Conservation (phyloP, 30 jellyfish, hydroid and myxozoan genomes). For the Pseudorhiza aurosa region DNA sequence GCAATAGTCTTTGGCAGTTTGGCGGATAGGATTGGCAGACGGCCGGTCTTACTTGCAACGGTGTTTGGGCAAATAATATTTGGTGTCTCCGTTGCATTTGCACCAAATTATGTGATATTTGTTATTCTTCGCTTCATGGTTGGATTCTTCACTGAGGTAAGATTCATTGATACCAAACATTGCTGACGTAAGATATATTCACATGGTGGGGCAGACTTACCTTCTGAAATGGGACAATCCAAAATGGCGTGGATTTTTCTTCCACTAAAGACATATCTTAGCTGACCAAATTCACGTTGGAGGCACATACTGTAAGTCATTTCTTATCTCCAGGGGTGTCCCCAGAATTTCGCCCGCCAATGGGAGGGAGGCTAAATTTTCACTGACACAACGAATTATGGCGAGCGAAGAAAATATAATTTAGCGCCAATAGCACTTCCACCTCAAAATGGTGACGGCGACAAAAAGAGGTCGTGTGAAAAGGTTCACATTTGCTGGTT, state of each 20-base stretch:
- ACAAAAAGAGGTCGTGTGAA: background rate
- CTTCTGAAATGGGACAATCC: too few relatives aligned
- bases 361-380: too few relatives aligned
- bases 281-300: too few relatives aligned
- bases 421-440: background rate
- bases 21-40: slow-evolving; percentile 59
- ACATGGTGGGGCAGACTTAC: too few relatives aligned
- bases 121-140: slow-evolving; percentile 37
- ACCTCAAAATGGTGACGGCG: background rate
- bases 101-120: slow-evolving; percentile 17
- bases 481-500: background rate
- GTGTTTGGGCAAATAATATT: slow-evolving; percentile 44
- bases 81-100: slow-evolving; percentile 34
- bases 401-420: background rate
- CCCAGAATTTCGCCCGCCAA: too few relatives aligned
- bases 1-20: slow-evolving; percentile 51
- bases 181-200: too few relatives aligned
- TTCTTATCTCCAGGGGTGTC: too few relatives aligned
- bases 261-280: too few relatives aligned
- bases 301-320: too few relatives aligned
- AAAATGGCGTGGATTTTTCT: too few relatives aligned
- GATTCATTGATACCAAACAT: background rate
- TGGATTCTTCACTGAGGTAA: slow-evolving; percentile 65
- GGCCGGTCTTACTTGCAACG: slow-evolving; percentile 38
- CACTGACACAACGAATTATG: too few relatives aligned